phyloP scores from a whole-genome alignment of 2,797 vertebrate species.

The Phrynocephalus forsythii region DNA sequence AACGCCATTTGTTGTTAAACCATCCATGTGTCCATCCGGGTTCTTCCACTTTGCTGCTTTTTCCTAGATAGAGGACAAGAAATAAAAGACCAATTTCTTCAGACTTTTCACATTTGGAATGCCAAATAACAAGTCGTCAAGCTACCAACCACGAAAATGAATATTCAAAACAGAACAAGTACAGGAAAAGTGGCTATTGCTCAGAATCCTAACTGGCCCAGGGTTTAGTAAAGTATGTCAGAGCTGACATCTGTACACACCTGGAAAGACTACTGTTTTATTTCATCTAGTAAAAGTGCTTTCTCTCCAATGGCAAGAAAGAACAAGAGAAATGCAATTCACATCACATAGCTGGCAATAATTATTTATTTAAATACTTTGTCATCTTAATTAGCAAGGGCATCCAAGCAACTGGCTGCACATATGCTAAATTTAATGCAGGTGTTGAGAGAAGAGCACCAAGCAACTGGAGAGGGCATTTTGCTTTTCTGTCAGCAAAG shows the following conservation, averaged over 20 bases:
- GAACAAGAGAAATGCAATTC: neutral
- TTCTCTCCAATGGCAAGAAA: neutral
- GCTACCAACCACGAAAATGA: neutral
- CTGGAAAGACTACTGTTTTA: neutral
- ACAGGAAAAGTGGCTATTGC: neutral
- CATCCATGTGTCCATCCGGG: constrained; percentile 98
- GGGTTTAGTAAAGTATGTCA: neutral
- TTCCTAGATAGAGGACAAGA: constrained; percentile 80
- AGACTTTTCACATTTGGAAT: neutral
- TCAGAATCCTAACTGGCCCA: neutral
- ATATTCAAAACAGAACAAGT: neutral
- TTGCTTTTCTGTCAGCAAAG: neutral
- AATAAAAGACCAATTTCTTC: neutral
- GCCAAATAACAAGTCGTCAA: neutral
- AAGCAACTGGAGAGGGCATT: neutral
- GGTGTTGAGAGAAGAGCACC: too few relatives aligned
- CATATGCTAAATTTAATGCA: neutral
- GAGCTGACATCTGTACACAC: neutral
- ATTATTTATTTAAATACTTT: neutral
- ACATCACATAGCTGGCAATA: neutral
- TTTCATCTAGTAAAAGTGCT: neutral
- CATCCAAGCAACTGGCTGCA: neutral
- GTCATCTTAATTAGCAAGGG: neutral
- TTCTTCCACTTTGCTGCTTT: constrained; percentile 99
- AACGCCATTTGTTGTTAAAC: constrained; percentile 96